Base-by-base conservation (phyloP, 2,888 invertebrate genomes). In the Harpalus rubripes region DNA sequence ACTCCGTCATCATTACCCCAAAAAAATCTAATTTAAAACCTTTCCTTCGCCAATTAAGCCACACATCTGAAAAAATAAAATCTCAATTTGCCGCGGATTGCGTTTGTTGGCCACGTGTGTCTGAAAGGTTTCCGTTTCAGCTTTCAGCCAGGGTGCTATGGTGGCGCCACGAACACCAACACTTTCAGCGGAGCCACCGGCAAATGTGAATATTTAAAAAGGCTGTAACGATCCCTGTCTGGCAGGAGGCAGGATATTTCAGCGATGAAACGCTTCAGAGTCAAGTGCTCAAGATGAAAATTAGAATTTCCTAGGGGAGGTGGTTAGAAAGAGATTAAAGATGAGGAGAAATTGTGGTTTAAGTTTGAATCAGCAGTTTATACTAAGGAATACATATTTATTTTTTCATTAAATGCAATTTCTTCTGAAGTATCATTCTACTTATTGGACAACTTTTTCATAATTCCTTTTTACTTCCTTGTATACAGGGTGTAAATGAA, bases 51-150 rank as follows among this genome's bases (percentile, higher is more conserved):
- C 32, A 32, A 32, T 32, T 32, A 32, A 3, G 6, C 32, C 59
- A 59, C 59, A 59, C 59, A 59, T 59, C 59, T 59, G 16, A 59
- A 59, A 59, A 59, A 59, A 59, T 59, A 59, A 59, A 59, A 59
- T 59, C 59, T 59, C 59, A 59, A 59, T 59, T 59, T 59, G 16
- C 59, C 8, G 5, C 16, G 59, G 59, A 16, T 59, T 59, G 59
- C 0, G 16, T 8, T 15, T 59, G 59, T 59, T 7, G 3, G 1
- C 59, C 59, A 1, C 59, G 15, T 15, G 56, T 56, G 59, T 18
- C 16, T 59, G 32, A 52, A 63, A 63, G 26, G 63, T 1, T 5
- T 32, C 32, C 32, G 32, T 32, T 32, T 32, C 32, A 32, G 32
- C 32, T 32, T 32, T 32, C 3, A 32, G 4, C 32, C 5, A 32